Evolutionary conservation across 2,888 invertebrate genomes (phyloP), one percentile per base, ranked within the genome.

Genomic region (Physocephala rufipes): DNA sequence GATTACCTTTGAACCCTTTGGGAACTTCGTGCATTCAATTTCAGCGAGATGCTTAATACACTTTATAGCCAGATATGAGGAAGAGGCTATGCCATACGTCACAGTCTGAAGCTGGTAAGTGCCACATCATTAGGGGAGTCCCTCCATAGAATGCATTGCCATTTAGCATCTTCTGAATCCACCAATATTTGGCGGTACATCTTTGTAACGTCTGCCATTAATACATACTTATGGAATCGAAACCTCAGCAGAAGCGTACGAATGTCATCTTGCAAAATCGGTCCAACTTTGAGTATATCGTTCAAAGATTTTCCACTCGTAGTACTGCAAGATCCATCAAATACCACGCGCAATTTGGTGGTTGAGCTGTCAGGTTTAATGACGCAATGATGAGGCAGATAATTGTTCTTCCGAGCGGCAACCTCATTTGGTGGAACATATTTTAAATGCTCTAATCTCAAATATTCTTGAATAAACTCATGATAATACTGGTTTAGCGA

Each of bases 241-340:
- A 63, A 63, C 19, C 63, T 45, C 30, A 28, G 28, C 13, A 63
- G 12, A 19, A 63, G 43, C 16, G 49, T 49, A 1, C 13, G 49
- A 49, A 49, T 49, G 12, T 74, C 72, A 13, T 36, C 16, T n/a
- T 74, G 74, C n/a, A 76, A 59, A 12, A 73, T 74, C 2, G 76
- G 74, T 3, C 75, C 73, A 28, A 71, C 73, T 67, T 73, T 73
- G 28, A 73, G 65, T 19, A 73, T 73, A 43, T 74, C 58, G 16
- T 58, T 58, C 24, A 67, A 58, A 2, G 58, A 55, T 43, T 45
- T 55, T 58, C 53, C 53, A 15, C 53, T 53, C 0, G 67, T 45
- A 3, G 55, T 45, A 4, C 13, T 2, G n/a, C 67, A 45, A 7
- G 67, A 67, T 2, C 19, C 67, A 21, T 67, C 67, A 28, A 67